Evolutionary conservation across 2,888 invertebrate species (phyloP).

Genomic region (Sericinus montela): DNA sequence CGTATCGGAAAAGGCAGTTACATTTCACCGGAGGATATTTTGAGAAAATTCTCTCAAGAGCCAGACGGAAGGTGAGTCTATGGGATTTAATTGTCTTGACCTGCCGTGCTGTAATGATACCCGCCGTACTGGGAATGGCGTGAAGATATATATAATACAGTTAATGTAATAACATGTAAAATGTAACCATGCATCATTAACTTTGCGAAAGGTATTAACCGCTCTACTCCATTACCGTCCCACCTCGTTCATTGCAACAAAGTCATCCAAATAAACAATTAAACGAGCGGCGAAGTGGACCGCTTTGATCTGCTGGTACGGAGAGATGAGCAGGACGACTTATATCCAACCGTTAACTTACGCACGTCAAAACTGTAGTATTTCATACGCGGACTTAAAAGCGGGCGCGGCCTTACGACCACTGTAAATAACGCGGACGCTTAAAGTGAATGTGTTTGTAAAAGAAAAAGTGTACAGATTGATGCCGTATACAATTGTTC

Average conservation of each 20-base stretch:
- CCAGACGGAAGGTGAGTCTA: no score
- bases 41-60: no score
- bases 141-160: no score
- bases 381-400: slow-evolving; percentile 49
- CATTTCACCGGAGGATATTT: no score
- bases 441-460: slow-evolving; percentile 29
- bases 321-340: slow-evolving; percentile 39
- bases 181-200: slow-evolving; percentile 22
- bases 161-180: no score
- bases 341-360: slow-evolving; percentile 24
- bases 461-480: slow-evolving; percentile 29
- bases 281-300: slow-evolving; percentile 19
- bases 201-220: slow-evolving; percentile 19
- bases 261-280: slow-evolving; percentile 58
- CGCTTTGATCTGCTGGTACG: slow-evolving; percentile 50
- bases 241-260: slow-evolving; percentile 40
- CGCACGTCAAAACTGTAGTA: slow-evolving; percentile 30
- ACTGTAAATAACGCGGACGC: slow-evolving; percentile 53
- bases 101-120: no score
- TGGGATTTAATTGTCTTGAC: no score
- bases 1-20: no score
- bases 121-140: no score
- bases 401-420: slow-evolving; percentile 57
- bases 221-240: slow-evolving; percentile 26
- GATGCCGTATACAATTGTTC: no score